Evolutionary conservation across 2,888 invertebrate species (phyloP).

Genomic region (Trichacis sp.): DNA sequence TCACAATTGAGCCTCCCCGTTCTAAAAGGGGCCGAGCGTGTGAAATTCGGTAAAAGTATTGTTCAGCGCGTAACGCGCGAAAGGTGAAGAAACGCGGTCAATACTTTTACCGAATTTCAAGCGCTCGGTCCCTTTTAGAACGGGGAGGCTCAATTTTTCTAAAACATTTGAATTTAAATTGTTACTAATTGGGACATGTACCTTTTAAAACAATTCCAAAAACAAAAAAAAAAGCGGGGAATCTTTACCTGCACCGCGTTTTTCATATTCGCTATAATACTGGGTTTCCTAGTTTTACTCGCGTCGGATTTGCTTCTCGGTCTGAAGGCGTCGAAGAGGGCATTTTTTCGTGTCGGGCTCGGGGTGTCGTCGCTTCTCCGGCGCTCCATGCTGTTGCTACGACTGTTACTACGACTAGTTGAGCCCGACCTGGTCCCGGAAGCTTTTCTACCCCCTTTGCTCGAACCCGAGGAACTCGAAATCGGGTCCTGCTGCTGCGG

Average conservation of each 20-base stretch:
- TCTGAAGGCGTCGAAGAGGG: conserved; percentile 84
- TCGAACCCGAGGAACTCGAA: conserved; percentile 55
- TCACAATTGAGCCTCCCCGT: no score
- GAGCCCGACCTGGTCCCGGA: conserved; percentile 68
- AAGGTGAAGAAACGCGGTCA: no score
- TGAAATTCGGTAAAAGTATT: no score
- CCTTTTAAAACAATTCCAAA: background rate
- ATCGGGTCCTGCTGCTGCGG: conserved; percentile 55
- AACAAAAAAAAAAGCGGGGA: background rate
- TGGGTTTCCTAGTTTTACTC: conserved; percentile 72
- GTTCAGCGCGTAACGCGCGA: no score
- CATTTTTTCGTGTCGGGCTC: conserved; percentile 79
- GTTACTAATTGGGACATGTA: no score
- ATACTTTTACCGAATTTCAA: no score
- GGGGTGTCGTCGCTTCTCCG: conserved; percentile 71
- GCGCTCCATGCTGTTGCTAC: conserved; percentile 63
- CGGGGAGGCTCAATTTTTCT: no score
- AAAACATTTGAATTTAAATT: background rate
- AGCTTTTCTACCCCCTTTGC: conserved; percentile 56
- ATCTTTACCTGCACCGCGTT: conserved; percentile 80
- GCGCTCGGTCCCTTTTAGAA: no score
- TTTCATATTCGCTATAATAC: conserved; percentile 88
- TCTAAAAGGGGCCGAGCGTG: no score
- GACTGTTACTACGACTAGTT: conserved; percentile 63
- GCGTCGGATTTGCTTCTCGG: conserved; percentile 84